These are phyloP conservation scores for Tetraodon nigroviridis DNA, from an alignment of 2,113 vertebrate species.

Conservation along the genomic window DNA sequence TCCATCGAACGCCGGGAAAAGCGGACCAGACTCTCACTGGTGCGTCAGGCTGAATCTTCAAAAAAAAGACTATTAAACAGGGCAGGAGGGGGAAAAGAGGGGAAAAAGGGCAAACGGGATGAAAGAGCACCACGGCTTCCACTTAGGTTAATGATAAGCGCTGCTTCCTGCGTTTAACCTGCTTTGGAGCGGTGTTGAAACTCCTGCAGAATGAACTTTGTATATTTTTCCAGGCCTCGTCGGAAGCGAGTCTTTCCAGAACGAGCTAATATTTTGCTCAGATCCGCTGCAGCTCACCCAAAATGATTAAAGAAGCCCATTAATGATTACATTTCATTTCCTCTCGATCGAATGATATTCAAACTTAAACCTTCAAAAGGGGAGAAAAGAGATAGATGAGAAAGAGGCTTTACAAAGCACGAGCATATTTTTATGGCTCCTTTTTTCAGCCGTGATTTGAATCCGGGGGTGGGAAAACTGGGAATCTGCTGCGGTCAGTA, in stretches of 20 bases:
- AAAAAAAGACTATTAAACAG: neutral
- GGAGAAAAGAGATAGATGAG: too few species aligned
- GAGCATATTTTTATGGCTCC: too few species aligned
- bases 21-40: constrained; percentile 31
- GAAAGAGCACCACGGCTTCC: neutral
- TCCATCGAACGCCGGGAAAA: constrained; percentile 1
- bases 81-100: neutral
- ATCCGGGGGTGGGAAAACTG: too few species aligned
- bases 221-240: constrained; percentile 2
- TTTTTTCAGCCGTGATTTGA: too few species aligned
- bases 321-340: neutral
- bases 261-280: neutral
- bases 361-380: too few species aligned
- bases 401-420: too few species aligned
- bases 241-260: neutral
- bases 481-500: constrained; percentile 16
- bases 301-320: neutral
- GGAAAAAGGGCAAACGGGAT: neutral
- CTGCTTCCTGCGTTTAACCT: constrained; percentile 11
- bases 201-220: constrained; percentile 2
- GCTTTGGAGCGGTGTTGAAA: constrained; percentile 1
- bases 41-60: constrained; percentile 46
- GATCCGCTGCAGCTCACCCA: neutral
- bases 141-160: constrained; percentile 23
- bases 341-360: too few species aligned